Evolutionary conservation across 2,113 vertebrate species (phyloP), one percentile per base, ranked within the genome.

Genomic region (Oenanthe oenanthe): DNA sequence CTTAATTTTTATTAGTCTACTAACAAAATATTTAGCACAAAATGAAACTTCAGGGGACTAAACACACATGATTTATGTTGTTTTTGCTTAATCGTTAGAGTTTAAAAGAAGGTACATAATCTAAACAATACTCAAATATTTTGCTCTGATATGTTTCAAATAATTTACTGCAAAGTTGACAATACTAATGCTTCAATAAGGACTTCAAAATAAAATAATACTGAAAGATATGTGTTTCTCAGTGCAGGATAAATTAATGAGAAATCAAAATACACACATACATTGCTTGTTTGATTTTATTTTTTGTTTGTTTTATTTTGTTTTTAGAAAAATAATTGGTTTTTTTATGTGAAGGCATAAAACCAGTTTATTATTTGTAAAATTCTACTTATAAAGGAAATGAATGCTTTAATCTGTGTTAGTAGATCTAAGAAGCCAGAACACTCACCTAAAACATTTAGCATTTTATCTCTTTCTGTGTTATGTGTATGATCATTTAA

Each of bases 281-380:
- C 1, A 32, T 31, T 48, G 0, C 5, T 10, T 36, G 7, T 9
- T 24, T 13, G 31, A 2, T 17, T 45, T 40, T 24, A 10, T 25
- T 51, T 19, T 83, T 70, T 63, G 24, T 65, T 50, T 19, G 18
- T 10, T 38, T 38, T 53, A 18, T 32, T 53, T 40, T 50, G 15
- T 31, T n/a, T 42, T 51, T 45, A 18, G 9, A 8, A 85, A 72
- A 65, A 43, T 42, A 62, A 28, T 73, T 29, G 8, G 54, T 57
- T 88, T 88, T 92, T 73, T 83, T 0, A 68, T 54, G 12, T 34
- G 32, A 70, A 86, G 13, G 5, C 13, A 81, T 61, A 45, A 86
- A 83, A 32, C 0, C 2, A 54, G 22, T 43, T 74, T 54, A 17
- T 36, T 77, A 53, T 66, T 85, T 81, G 10, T 13, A 58, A 10